phyloP scores from a whole-genome alignment of 2,113 vertebrate species.

The Nothobranchius kuhntae region DNA sequence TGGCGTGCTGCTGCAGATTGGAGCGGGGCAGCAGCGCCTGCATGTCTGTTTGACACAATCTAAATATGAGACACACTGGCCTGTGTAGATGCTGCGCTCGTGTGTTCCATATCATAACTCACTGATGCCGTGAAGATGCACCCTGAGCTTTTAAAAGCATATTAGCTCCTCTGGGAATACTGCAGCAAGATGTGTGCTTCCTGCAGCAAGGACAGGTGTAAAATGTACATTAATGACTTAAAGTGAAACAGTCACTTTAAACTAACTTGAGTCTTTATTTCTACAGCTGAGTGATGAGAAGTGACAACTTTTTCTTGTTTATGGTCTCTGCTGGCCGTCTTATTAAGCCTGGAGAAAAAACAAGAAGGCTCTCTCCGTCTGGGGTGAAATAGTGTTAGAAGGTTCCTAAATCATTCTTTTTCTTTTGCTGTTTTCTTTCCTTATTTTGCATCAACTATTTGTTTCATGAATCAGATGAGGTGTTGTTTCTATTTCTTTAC shows the following conservation, averaged over 20 bases:
- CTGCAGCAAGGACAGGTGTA: constrained; percentile 28
- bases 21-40: constrained; percentile 23
- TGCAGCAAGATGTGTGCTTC: constrained; percentile 49
- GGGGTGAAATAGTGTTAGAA: too few relatives aligned
- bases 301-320: too few relatives aligned
- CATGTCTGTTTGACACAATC: not conserved
- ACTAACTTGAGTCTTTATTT: too few relatives aligned
- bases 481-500: too few relatives aligned
- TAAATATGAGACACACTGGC: not conserved
- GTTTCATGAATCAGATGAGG: too few relatives aligned
- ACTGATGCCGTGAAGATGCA: constrained; percentile 11
- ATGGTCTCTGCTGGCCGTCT: too few relatives aligned
- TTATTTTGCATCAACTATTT: too few relatives aligned
- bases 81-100: not conserved
- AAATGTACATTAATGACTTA: not conserved
- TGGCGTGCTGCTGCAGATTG: constrained; percentile 51
- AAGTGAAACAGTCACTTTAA: not conserved
- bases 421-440: too few relatives aligned
- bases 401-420: too few relatives aligned
- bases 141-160: constrained; percentile 27
- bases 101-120: constrained; percentile 5
- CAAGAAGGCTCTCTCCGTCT: too few relatives aligned
- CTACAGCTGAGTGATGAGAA: too few relatives aligned
- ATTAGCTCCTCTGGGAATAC: constrained; percentile 47
- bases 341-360: too few relatives aligned